Base-by-base conservation (phyloP, 1,140 invertebrate species). In the Sminthurides bifidus region DNA sequence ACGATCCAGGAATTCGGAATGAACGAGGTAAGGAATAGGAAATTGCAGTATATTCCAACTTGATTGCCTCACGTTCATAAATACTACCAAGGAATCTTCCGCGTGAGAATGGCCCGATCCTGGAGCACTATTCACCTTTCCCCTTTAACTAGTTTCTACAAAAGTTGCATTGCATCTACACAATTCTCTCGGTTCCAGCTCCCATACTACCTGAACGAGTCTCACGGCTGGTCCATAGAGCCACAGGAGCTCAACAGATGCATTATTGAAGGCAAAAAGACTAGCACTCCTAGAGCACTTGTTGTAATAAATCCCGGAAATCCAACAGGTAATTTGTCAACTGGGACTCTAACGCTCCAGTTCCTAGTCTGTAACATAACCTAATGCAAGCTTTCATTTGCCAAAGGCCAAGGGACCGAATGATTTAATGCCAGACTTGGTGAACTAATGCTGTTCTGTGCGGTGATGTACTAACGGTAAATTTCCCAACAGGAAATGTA, bases 261-360 rank as follows among this genome's bases (percentile, higher is more conserved):
- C 0, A 72, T 84, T 15, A 70, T 73, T 1, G 85, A 90, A 64
- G 79, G 82, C 0, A 78, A 76, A 60, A 73, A 75, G 27, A 64
- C 69, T 0, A 85, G 82, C 69, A 79, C 82, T 65, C 89, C 91
- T 0, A 76, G 90, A 44, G 92, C 84, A 0, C 73, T 99, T 44
- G 91, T 94, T 23, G 81, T 98, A 37, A 98, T 98, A 63, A 98
- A 98, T 75, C 95, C 95, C 2, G 95, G 95, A 33, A 98, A 98
- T 74, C 94, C 94, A 4, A 98, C 94, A 14, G 94, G 92, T 64
- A 77, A 3, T 29, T n/a, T n/a, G n/a, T n/a, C 27, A 23, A 17
- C n/a, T n/a, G n/a, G n/a, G n/a, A n/a, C n/a, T n/a, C n/a, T n/a
- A n/a, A n/a, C n/a, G n/a, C n/a, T n/a, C n/a, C n/a, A n/a, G n/a